Conservation (phyloP, 2,797 vertebrate species). For the Propithecus perrieri region DNA sequence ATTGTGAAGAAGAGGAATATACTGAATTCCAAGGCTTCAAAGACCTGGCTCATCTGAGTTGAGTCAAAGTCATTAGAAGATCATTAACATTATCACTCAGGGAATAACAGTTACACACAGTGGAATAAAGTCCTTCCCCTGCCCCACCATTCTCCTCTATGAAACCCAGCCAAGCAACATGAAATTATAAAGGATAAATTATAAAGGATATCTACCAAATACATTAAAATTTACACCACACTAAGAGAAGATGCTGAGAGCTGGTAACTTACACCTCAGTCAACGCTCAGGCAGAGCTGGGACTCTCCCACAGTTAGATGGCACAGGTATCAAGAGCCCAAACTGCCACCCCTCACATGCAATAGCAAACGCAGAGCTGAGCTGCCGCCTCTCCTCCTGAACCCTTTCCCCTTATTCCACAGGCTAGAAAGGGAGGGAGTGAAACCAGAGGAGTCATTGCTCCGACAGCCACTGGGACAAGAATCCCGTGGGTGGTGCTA, state of each 20-base stretch:
- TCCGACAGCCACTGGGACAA: not conserved
- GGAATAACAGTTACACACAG: constrained; percentile 37
- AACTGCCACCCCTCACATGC: not conserved
- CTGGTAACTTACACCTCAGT: not conserved
- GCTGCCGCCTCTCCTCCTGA: not conserved
- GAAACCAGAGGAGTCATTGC: not conserved
- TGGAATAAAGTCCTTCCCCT: not conserved
- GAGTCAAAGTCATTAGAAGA: constrained; percentile 39
- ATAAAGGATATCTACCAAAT: not conserved
- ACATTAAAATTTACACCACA: not conserved
- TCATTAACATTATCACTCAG: not conserved
- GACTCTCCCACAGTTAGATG: not conserved
- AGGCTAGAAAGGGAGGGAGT: not conserved
- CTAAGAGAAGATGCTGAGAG: not conserved
- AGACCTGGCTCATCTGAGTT: not conserved
- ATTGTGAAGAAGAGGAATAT: not conserved
- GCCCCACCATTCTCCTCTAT: not conserved
- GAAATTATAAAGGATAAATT: not conserved
- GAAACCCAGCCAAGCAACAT: constrained; percentile 13
- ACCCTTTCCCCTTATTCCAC: not conserved
- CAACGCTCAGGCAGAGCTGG: not conserved
- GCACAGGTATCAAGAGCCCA: not conserved
- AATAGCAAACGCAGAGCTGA: not conserved
- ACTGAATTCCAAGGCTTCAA: not conserved
- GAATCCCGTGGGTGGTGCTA: not conserved